Percentiles rank a stretch among this genome's conserved stretches.
phyloP scores from a whole-genome alignment of 2,888 invertebrate genomes.

The Ophonus ardosiacus region DNA sequence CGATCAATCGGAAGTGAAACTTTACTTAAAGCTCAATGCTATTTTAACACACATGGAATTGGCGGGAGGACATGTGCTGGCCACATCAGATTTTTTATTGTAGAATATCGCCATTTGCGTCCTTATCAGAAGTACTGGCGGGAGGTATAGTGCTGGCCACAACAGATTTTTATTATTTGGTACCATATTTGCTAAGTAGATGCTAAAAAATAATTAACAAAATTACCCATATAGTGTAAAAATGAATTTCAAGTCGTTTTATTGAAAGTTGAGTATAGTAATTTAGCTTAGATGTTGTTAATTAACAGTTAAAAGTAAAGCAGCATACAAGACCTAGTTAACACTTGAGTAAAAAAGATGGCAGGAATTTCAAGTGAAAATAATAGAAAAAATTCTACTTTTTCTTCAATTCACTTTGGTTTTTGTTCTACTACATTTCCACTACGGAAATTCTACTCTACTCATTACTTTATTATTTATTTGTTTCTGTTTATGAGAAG shows the following conservation, averaged over 20 bases:
- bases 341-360: slow-evolving; percentile 56
- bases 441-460: background rate
- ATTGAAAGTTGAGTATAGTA: slow-evolving; percentile 50
- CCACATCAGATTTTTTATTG: too few species aligned
- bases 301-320: slow-evolving; percentile 53
- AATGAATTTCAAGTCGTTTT: background rate
- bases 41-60: too few species aligned
- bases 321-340: slow-evolving; percentile 55
- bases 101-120: too few species aligned
- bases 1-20: too few species aligned
- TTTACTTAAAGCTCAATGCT: too few species aligned
- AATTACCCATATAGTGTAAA: background rate
- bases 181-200: too few species aligned
- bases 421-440: background rate
- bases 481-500: too few species aligned
- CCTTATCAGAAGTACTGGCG: too few species aligned
- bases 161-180: too few species aligned
- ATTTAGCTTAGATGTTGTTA: slow-evolving; percentile 1
- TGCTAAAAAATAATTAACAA: background rate
- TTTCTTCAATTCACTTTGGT: slow-evolving; percentile 18
- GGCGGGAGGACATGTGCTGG: too few species aligned
- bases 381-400: slow-evolving; percentile 37
- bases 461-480: too few species aligned
- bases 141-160: too few species aligned
- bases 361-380: slow-evolving; percentile 53